These are phyloP conservation scores for Orycteropus afer DNA, from an alignment of 2,113 vertebrate genomes.

Conservation along the genomic window DNA sequence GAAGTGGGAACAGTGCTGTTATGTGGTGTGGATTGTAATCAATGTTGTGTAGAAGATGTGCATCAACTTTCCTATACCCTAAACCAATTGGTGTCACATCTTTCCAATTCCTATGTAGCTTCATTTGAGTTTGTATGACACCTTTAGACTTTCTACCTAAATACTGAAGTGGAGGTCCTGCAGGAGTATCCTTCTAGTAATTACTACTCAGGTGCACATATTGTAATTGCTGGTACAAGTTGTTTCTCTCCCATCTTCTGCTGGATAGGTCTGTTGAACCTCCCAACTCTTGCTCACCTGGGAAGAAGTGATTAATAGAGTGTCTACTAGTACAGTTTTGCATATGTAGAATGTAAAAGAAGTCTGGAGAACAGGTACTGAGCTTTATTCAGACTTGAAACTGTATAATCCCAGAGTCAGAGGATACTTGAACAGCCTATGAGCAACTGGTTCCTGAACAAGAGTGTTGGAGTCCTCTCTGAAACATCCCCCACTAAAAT, in stretches of 20 bases:
- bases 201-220: neutral
- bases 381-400: too few relatives aligned
- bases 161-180: neutral
- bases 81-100: neutral
- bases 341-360: neutral
- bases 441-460: neutral
- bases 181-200: neutral
- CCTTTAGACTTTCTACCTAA: neutral
- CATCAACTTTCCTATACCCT: neutral
- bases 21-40: too few relatives aligned
- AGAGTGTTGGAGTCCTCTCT: neutral
- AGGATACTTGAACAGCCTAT: neutral
- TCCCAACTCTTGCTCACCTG: neutral
- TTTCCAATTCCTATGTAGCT: neutral
- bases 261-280: neutral
- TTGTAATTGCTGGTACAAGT: neutral
- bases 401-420: neutral
- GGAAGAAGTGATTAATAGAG: neutral
- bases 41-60: too few relatives aligned
- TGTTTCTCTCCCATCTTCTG: neutral
- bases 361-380: neutral
- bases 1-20: too few relatives aligned
- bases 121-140: neutral
- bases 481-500: neutral
- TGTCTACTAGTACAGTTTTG: neutral